Evolutionary conservation across 1,140 invertebrate species (phyloP), one percentile per base, ranked within the genome.

Genomic region (Polypedilum vanderplanki): DNA sequence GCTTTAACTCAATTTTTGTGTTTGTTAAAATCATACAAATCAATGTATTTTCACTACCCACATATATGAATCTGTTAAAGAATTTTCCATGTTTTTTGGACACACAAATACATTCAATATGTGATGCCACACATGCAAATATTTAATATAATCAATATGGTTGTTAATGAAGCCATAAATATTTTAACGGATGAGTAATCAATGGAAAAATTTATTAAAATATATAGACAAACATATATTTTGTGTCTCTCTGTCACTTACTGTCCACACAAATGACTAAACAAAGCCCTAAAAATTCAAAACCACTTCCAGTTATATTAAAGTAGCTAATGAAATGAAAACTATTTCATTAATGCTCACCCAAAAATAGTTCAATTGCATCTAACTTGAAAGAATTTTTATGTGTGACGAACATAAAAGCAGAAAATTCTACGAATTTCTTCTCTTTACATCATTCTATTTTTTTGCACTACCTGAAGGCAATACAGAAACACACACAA

Each of bases 111-210:
- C 1, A 1, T 57, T 57, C n/a, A 12, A 57, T 57, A n/a, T 46
- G 41, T 67, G 64, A 12, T 15, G 8, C 8, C n/a, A 67, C 18
- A 67, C n/a, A n/a, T 57, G 65, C 10, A 20, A 70, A 70, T 70
- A 70, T 70, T 70, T 70, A 18, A 70, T 70, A 18, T 70, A 70
- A 70, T 70, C 65, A 70, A 70, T 70, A 9, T 18, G n/a, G 20
- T 70, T 5, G 24, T 70, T 70, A 70, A 70, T 70, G 65, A 70
- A 20, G 17, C 17, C 17, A 70, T 70, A 70, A 70, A 20, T 18
- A 20, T 70, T 70, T 70, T 70, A 70, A 70, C 65, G 65, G 65
- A 70, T 70, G 65, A 18, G n/a, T 70, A 70, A 70, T 70, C 65
- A 70, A 70, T 70, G 65, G 20, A 70, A 20, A 57, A 15, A 15